Conservation (phyloP, 2,113 vertebrate genomes). For the Sula dactylatra region DNA sequence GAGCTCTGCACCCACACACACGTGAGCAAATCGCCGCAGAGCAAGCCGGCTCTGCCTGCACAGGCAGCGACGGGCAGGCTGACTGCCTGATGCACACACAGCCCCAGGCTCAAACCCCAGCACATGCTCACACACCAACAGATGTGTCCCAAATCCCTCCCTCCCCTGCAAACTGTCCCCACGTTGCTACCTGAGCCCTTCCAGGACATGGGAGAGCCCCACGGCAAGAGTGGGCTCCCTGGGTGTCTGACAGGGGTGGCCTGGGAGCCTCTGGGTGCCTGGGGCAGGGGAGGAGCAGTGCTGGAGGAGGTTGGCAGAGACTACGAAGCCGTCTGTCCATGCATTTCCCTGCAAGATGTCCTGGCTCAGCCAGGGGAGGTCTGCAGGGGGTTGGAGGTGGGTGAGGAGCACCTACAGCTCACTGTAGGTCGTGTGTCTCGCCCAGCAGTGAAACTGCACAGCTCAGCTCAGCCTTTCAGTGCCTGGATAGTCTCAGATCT, state of each 20-base stretch:
- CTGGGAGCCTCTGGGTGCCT: background rate
- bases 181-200: background rate
- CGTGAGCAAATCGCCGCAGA: rapidly evolving
- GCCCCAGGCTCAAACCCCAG: background rate
- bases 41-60: background rate
- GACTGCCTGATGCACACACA: rapidly evolving
- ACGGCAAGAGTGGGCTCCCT: background rate
- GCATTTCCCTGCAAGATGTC: background rate
- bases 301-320: background rate
- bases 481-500: background rate
- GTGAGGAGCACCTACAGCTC: background rate
- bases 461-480: background rate
- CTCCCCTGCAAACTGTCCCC: too few relatives aligned
- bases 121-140: rapidly evolving
- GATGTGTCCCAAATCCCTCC: background rate
- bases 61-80: background rate
- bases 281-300: background rate
- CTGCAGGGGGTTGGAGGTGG: background rate
- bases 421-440: background rate
- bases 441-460: background rate
- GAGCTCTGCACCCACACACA: background rate
- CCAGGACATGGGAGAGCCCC: background rate
- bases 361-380: background rate
- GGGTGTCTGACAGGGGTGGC: rapidly evolving
- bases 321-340: rapidly evolving